Percentiles rank a stretch among this genome's conserved stretches.
Conservation (phyloP, 2,888 invertebrate genomes). For the Trachelus stipa region DNA sequence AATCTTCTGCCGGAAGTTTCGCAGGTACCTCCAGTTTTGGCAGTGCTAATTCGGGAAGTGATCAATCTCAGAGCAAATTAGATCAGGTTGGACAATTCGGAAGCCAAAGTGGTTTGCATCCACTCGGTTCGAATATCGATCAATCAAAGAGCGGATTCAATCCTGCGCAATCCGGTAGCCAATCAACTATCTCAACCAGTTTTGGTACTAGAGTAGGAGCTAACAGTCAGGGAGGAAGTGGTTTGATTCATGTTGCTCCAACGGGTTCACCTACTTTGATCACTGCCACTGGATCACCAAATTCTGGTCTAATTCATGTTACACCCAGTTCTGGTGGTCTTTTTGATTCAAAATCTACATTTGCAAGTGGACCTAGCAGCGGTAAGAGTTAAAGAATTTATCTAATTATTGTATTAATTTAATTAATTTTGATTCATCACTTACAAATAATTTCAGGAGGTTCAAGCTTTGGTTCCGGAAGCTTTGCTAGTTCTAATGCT, state of each 20-base stretch:
- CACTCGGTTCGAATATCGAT: background rate
- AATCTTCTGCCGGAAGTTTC: background rate
- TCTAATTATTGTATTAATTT: constrained; percentile 7
- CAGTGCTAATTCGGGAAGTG: background rate
- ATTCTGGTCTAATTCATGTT: constrained; percentile 5
- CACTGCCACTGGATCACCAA: background rate
- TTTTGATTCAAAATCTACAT: constrained; percentile 8
- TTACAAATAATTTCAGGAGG: background rate
- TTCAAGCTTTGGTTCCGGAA: constrained; percentile 10
- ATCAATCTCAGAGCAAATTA: background rate
- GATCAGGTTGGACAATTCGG: constrained; percentile 22
- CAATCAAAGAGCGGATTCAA: constrained; percentile 1
- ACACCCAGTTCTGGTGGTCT: constrained; percentile 5
- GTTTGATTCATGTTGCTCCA: constrained; percentile 6
- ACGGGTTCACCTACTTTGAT: constrained; percentile 1
- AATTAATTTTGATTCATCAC: background rate
- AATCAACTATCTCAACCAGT: constrained; percentile 13
- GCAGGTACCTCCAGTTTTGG: background rate
- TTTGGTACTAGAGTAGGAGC: constrained; percentile 19
- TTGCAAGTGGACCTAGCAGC: background rate
- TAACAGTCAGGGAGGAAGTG: constrained; percentile 9
- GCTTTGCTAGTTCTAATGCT: constrained; percentile 4
- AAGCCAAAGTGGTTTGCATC: background rate
- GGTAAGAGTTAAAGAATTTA: background rate
- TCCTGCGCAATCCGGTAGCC: background rate